Conservation (phyloP, 2,113 vertebrate species). For the Mus musculus region DNA sequence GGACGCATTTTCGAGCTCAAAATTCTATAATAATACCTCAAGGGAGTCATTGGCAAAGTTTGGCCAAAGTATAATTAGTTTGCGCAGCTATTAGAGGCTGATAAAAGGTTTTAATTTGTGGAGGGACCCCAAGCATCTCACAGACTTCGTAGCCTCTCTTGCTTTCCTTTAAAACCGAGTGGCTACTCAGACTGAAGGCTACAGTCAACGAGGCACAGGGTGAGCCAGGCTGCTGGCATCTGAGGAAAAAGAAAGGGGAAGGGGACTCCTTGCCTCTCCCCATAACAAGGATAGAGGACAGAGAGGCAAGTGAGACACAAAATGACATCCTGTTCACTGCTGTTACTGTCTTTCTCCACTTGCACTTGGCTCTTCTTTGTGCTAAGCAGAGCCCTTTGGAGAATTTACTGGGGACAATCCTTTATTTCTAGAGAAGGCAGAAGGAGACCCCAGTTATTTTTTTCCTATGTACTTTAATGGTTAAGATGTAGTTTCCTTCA, state of each 20-base stretch:
- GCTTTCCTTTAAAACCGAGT: slow-evolving; percentile 4
- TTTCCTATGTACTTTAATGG: background rate
- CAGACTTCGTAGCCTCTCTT: slow-evolving; percentile 70
- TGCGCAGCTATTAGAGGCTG: slow-evolving; percentile 88
- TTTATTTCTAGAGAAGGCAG: slow-evolving; percentile 12
- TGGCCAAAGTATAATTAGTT: slow-evolving; percentile 90
- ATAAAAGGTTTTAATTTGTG: slow-evolving; percentile 90
- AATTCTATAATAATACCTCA: slow-evolving; percentile 89
- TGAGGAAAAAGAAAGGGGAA: background rate
- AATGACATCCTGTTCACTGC: background rate
- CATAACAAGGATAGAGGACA: background rate
- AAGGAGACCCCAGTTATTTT: slow-evolving; percentile 21
- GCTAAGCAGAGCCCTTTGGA: background rate
- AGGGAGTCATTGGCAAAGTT: slow-evolving; percentile 86
- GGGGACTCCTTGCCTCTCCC: background rate
- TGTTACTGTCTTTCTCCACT: background rate
- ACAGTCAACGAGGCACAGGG: background rate
- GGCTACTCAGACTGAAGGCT: background rate
- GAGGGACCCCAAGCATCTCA: slow-evolving; percentile 83
- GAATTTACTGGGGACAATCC: slow-evolving; percentile 6
- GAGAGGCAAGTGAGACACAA: background rate
- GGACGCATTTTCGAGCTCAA: slow-evolving; percentile 86
- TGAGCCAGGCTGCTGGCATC: fast-evolving
- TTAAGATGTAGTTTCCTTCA: background rate
- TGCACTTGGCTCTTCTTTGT: background rate